Conservation (phyloP, 2,113 vertebrate genomes). For the Columba livia region DNA sequence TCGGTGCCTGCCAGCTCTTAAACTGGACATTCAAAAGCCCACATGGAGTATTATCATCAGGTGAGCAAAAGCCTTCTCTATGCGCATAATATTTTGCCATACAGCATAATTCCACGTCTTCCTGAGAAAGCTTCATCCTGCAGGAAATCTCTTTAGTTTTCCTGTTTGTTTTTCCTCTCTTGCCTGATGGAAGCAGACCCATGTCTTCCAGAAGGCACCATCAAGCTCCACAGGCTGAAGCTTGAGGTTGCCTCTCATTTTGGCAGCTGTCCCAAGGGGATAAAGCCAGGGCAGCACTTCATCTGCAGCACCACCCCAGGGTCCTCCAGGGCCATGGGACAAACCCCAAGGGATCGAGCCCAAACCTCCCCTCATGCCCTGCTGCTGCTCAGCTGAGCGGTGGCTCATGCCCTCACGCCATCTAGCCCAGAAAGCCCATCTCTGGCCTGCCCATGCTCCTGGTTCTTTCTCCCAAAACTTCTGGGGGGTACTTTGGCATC, state of each 20-base stretch:
- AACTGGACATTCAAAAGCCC: rapidly evolving
- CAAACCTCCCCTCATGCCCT: not conserved
- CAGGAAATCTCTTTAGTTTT: not conserved
- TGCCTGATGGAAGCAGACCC: not conserved
- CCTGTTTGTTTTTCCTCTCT: not conserved
- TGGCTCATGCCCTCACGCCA: not conserved
- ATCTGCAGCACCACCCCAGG: not conserved
- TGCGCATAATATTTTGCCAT: not conserved
- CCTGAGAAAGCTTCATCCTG: not conserved
- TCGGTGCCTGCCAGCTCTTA: not conserved
- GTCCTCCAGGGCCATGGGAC: not conserved
- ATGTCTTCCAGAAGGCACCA: not conserved
- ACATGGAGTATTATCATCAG: not conserved
- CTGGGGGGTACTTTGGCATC: not conserved
- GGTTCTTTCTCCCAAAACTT: not conserved
- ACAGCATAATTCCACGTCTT: not conserved
- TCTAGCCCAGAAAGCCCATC: not conserved
- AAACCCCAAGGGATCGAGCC: not conserved
- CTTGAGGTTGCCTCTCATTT: not conserved
- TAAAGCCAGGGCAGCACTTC: not conserved
- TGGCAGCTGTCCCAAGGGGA: not conserved
- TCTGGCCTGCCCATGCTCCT: not conserved
- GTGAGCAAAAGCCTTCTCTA: not conserved
- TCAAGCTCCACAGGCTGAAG: not conserved
- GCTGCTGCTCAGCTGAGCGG: not conserved